These are phyloP conservation scores for Euclidia mi DNA, from an alignment of 2,888 invertebrate genomes.

Conservation along the genomic window DNA sequence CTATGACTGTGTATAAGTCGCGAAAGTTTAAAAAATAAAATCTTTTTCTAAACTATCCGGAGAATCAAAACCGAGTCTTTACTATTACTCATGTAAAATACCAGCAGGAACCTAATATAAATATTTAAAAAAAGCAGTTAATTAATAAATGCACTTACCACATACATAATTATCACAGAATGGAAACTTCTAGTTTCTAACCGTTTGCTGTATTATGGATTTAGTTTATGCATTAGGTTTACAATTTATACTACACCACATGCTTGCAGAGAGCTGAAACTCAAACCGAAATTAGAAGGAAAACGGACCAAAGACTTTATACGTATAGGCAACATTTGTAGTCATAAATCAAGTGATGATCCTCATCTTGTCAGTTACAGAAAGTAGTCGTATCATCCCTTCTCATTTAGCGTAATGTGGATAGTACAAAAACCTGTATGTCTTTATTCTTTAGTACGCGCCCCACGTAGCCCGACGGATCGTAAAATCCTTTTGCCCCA, in stretches of 20 bases:
- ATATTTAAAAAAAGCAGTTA: no score
- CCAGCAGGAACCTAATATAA: no score
- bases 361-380: conserved; percentile 59
- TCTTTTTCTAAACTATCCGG: no score
- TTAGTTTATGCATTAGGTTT: conserved; percentile 1
- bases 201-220: no score
- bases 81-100: no score
- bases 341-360: conserved; percentile 58
- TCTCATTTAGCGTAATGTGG: conserved; percentile 64
- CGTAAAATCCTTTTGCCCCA: conserved; percentile 71
- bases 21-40: no score
- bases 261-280: conserved; percentile 4
- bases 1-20: no score
- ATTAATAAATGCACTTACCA: no score
- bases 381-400: conserved; percentile 64
- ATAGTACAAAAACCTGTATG: conserved; percentile 62
- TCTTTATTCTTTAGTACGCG: conserved; percentile 63
- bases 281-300: conserved; percentile 25
- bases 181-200: neutral
- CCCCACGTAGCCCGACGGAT: conserved; percentile 66
- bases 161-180: neutral
- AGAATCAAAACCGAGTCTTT: no score
- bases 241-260: neutral
- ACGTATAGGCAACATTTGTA: conserved; percentile 45
- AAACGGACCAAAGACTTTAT: conserved; percentile 26